These are phyloP conservation scores for Micropoecilia bifurca DNA, from an alignment of 2,797 vertebrate genomes.

Conservation along the genomic window DNA sequence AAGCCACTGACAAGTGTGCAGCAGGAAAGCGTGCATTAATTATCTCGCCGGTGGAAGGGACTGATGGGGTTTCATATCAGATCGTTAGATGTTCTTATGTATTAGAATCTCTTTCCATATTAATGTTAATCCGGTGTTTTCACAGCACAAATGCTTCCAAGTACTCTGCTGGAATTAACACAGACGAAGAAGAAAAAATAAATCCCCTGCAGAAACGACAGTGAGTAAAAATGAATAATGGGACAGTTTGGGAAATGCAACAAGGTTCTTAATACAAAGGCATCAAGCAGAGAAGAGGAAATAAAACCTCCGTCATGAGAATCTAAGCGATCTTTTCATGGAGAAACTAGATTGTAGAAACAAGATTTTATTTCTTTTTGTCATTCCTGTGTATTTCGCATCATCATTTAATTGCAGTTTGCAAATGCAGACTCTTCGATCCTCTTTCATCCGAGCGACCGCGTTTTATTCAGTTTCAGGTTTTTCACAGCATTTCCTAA, in stretches of 20 bases:
- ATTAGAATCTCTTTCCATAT: slow-evolving; percentile 38
- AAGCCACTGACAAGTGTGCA: slow-evolving; percentile 41
- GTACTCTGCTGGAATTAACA: not conserved
- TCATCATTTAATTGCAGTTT: too few species aligned
- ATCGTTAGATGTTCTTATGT: slow-evolving; percentile 19
- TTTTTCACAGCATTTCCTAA: not conserved
- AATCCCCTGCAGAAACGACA: not conserved
- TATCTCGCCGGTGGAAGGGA: slow-evolving; percentile 20
- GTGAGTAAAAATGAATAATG: slow-evolving; percentile 2
- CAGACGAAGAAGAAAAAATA: not conserved
- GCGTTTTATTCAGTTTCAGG: not conserved
- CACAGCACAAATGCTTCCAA: slow-evolving; percentile 4
- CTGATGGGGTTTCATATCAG: slow-evolving; percentile 48
- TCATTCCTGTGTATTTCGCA: too few species aligned
- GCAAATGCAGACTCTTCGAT: not conserved
- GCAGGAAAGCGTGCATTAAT: slow-evolving; percentile 48
- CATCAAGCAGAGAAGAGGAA: not conserved
- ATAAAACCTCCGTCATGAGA: not conserved
- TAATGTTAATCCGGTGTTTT: slow-evolving; percentile 33
- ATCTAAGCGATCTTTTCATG: not conserved
- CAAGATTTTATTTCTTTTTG: not conserved
- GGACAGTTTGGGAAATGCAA: not conserved
- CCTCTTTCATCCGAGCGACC: not conserved
- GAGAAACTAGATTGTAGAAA: not conserved
- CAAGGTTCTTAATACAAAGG: not conserved